These are phyloP conservation scores for Forbesichthys agassizii DNA, from an alignment of 2,113 vertebrate genomes.

Conservation along the genomic window DNA sequence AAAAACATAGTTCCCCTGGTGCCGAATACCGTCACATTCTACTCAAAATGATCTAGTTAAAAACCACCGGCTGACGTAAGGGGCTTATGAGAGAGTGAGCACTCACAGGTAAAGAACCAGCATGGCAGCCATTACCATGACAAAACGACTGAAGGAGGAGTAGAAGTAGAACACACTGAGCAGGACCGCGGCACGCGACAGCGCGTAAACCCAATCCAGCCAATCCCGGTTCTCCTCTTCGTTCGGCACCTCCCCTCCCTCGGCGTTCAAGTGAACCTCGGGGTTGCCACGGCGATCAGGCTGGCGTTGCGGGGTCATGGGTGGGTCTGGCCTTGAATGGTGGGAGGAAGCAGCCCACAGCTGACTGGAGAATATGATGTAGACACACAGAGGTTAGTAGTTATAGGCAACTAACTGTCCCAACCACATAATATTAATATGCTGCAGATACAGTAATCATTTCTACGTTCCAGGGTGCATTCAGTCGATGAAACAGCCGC, in stretches of 20 bases:
- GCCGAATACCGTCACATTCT: no score
- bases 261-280: slow-evolving; percentile 84
- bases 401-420: no score
- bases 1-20: no score
- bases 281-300: slow-evolving; percentile 80
- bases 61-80: neutral
- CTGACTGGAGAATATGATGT: slow-evolving; percentile 74
- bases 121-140: slow-evolving; percentile 97
- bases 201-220: slow-evolving; percentile 95
- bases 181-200: slow-evolving; percentile 87
- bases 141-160: slow-evolving; percentile 94
- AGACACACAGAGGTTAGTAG: neutral
- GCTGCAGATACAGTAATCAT: no score
- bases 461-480: no score
- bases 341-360: slow-evolving; percentile 83
- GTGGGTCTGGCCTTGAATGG: slow-evolving; percentile 60
- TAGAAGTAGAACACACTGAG: slow-evolving; percentile 97
- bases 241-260: slow-evolving; percentile 83
- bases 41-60: neutral
- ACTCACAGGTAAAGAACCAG: slow-evolving; percentile 96
- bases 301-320: slow-evolving; percentile 55
- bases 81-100: neutral
- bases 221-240: slow-evolving; percentile 96
- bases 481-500: no score
- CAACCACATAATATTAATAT: no score